Conservation (phyloP, 2,113 vertebrate species). For the Labrus mixtus region DNA sequence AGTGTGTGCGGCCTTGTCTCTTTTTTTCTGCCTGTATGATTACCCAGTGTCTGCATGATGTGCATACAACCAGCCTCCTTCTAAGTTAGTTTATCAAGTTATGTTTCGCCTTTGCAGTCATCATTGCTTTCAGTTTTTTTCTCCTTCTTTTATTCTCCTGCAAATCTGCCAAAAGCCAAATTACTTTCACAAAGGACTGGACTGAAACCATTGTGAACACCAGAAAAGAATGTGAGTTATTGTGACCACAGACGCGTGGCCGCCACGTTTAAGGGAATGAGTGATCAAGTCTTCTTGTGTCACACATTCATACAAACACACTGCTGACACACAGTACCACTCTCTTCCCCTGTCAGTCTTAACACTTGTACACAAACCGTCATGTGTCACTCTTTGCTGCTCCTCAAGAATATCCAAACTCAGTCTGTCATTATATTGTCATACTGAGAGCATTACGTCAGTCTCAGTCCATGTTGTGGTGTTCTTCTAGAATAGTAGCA, state of each 20-base stretch:
- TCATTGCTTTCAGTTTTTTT: slow-evolving; percentile 2
- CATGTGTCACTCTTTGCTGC: slow-evolving; percentile 35
- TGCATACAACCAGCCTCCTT: too few relatives aligned
- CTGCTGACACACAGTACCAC: neutral
- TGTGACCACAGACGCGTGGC: neutral
- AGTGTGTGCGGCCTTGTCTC: too few relatives aligned
- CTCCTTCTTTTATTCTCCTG: neutral
- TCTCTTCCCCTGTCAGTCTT: neutral
- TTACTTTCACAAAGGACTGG: neutral
- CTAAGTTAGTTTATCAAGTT: neutral
- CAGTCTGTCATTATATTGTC: slow-evolving; percentile 70
- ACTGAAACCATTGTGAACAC: neutral
- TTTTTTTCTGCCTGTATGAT: too few relatives aligned
- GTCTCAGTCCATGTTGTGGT: slow-evolving; percentile 37
- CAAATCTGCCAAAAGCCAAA: slow-evolving; percentile 15
- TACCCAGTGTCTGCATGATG: too few relatives aligned
- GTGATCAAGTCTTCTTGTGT: neutral
- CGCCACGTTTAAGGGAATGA: neutral
- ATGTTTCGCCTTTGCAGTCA: neutral
- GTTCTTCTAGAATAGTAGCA: slow-evolving; percentile 43
- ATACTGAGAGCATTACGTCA: slow-evolving; percentile 63
- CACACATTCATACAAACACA: slow-evolving; percentile 1
- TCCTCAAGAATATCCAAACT: slow-evolving; percentile 35
- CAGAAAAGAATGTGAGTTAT: slow-evolving; percentile 1
- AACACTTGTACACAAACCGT: slow-evolving; percentile 9